A percentile compares a stretch with the other conserved stretches of the same genome.
Conservation (phyloP, 2,888 invertebrate species). For the Thecocarcelia acutangulata region DNA sequence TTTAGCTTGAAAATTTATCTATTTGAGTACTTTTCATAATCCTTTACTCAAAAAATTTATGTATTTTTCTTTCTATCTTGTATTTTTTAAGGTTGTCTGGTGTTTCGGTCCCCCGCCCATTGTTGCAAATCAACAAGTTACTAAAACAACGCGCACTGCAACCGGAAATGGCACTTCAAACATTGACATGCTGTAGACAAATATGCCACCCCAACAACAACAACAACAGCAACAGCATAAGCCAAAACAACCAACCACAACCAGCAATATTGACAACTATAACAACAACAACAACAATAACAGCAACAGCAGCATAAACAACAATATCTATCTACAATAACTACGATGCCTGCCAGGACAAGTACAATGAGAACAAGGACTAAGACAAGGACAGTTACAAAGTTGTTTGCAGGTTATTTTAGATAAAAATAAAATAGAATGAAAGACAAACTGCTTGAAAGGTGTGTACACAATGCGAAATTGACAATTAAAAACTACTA, state of each 20-base stretch:
- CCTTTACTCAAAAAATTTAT: no score
- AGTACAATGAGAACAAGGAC: conserved; percentile 18
- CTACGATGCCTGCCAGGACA: neutral
- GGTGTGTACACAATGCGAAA: conserved; percentile 44
- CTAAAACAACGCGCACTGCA: conserved; percentile 86
- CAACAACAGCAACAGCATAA: conserved; percentile 21
- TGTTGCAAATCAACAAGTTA: conserved; percentile 81
- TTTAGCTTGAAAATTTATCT: no score
- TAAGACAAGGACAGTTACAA: conserved; percentile 19
- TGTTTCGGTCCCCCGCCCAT: conserved; percentile 80
- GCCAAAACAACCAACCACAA: conserved; percentile 15
- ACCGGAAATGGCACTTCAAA: conserved; percentile 85
- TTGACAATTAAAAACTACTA: conserved; percentile 19
- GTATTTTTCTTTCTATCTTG: conserved; percentile 1
- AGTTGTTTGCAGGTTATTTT: conserved; percentile 20
- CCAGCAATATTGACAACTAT: neutral
- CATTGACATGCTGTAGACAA: conserved; percentile 80
- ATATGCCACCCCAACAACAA: conserved; percentile 10
- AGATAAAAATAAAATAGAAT: neutral
- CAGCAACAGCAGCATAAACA: conserved; percentile 16
- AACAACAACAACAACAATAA: conserved; percentile 32
- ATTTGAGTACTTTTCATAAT: no score
- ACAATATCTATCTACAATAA: conserved; percentile 14
- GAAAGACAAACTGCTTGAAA: no score
- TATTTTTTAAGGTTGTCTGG: conserved; percentile 79